Conservation (phyloP, 2,888 invertebrate genomes). For the Ochropacha duplaris region DNA sequence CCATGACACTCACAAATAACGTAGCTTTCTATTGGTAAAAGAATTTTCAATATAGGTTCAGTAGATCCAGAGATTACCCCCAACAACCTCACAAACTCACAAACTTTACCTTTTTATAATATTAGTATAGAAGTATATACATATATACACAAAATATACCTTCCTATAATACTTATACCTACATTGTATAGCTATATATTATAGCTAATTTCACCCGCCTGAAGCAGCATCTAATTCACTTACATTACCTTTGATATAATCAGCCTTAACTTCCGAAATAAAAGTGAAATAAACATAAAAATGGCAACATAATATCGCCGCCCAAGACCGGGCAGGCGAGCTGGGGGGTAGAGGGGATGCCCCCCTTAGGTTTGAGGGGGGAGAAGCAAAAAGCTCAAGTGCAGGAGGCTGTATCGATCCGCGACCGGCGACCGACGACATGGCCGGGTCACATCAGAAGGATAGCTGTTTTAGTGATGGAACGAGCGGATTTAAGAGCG, state of each 20-base stretch:
- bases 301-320: conserved; percentile 59
- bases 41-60: too few relatives aligned
- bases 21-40: too few relatives aligned
- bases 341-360: background rate
- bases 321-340: conserved; percentile 44
- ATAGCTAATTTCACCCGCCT: conserved; percentile 3
- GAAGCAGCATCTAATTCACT: conserved; percentile 26
- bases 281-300: conserved; percentile 66
- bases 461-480: conserved; percentile 17
- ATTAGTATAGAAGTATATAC: too few relatives aligned
- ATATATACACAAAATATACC: background rate
- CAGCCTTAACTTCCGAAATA: conserved; percentile 38
- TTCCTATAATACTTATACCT: background rate
- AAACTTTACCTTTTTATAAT: too few relatives aligned
- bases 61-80: too few relatives aligned
- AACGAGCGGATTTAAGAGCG: conserved; percentile 24
- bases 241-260: conserved; percentile 29
- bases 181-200: conserved; percentile 4
- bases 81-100: too few relatives aligned
- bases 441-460: conserved; percentile 72
- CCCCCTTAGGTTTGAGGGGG: conserved; percentile 13
- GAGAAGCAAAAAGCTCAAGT: conserved; percentile 75
- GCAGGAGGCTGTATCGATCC: conserved; percentile 82
- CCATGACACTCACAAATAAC: too few relatives aligned
- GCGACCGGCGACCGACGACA: conserved; percentile 71